Conservation (phyloP, 2,888 invertebrate genomes). For the Ophion slaviceki region DNA sequence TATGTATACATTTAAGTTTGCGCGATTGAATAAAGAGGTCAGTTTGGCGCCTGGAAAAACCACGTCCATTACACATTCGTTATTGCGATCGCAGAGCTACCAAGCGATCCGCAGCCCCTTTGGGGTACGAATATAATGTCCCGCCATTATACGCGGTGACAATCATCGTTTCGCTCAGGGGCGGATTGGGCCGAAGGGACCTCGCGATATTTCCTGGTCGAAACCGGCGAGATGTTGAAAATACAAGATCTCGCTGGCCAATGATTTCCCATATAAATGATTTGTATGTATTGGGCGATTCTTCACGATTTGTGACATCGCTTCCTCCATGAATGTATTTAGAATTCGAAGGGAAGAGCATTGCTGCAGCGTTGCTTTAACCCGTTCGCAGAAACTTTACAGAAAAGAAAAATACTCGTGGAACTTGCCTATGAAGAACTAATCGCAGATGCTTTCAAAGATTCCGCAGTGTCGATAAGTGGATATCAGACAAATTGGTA, state of each 20-base stretch:
- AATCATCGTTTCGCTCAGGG: slow-evolving; percentile 1
- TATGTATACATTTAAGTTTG: not conserved
- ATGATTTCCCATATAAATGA: not conserved
- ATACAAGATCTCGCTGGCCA: not conserved
- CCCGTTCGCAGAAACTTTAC: no score
- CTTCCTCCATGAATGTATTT: no score
- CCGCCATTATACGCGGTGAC: slow-evolving; percentile 25
- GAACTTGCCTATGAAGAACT: no score
- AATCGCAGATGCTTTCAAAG: no score
- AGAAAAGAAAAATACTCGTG: no score
- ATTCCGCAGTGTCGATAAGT: no score
- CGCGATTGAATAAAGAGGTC: slow-evolving; percentile 13
- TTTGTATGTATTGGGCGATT: not conserved
- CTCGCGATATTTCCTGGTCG: not conserved
- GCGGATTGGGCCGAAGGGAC: not conserved
- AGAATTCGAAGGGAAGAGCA: no score
- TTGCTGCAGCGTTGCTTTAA: no score
- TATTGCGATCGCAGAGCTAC: slow-evolving; percentile 32
- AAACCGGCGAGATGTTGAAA: not conserved
- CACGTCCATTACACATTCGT: slow-evolving; percentile 47
- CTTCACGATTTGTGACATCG: no score
- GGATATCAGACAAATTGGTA: no score
- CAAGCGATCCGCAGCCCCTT: not conserved
- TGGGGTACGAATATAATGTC: slow-evolving; percentile 37
- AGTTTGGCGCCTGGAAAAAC: slow-evolving; percentile 45